Evolutionary conservation across 2,888 invertebrate genomes (phyloP).

Genomic region (Hololepta plana): DNA sequence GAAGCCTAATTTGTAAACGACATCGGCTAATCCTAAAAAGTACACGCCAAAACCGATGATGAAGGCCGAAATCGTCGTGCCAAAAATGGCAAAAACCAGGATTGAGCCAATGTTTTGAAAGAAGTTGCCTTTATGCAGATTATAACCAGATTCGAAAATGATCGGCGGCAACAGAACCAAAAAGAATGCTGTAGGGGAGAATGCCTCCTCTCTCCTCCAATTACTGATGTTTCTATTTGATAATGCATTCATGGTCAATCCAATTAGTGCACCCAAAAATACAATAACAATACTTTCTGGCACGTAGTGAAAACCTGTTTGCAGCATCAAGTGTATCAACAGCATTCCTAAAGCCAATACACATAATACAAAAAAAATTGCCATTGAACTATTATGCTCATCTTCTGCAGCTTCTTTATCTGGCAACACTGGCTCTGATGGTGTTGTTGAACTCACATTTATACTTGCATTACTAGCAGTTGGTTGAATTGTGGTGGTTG

Average conservation of each 20-base stretch:
- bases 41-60: constrained; percentile 95
- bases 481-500: too few species aligned
- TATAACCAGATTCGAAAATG: constrained; percentile 98
- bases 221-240: constrained; percentile 79
- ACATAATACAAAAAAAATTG: constrained; percentile 94
- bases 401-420: constrained; percentile 85
- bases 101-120: constrained; percentile 99
- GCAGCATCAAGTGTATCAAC: constrained; percentile 84
- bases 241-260: constrained; percentile 75
- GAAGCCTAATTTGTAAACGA: constrained; percentile 81
- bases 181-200: constrained; percentile 96
- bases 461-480: too few species aligned
- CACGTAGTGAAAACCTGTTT: constrained; percentile 89
- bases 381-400: constrained; percentile 91
- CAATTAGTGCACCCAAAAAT: constrained; percentile 83
- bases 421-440: constrained; percentile 65
- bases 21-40: constrained; percentile 76
- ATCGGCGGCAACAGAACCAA: constrained; percentile 92
- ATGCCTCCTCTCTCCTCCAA: constrained; percentile 95
- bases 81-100: constrained; percentile 91
- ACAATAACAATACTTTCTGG: constrained; percentile 97
- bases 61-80: constrained; percentile 92
- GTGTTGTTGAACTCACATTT: constrained; percentile 29
- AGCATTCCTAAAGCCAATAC: constrained; percentile 88
- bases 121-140: constrained; percentile 92